phyloP scores from a whole-genome alignment of 2,113 vertebrate genomes.

The Centrocercus urophasianus region DNA sequence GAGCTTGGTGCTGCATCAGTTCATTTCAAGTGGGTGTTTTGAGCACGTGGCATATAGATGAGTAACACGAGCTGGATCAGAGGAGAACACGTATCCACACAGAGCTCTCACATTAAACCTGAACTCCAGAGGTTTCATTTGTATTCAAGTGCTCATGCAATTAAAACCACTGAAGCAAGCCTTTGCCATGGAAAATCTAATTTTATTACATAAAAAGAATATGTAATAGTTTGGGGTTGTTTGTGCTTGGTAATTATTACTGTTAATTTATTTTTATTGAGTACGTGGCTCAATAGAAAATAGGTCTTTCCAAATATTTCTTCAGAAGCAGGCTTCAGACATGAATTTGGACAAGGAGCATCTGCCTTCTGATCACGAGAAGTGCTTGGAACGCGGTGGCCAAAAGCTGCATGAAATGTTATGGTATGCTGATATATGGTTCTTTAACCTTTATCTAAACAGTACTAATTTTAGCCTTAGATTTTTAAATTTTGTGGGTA shows the following conservation, averaged over 20 bases:
- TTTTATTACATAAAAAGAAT: neutral
- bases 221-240: neutral
- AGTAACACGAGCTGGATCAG: neutral
- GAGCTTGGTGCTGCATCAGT: neutral
- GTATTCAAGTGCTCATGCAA: neutral
- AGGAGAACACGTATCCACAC: neutral
- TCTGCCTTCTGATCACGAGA: neutral
- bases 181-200: neutral
- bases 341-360: neutral
- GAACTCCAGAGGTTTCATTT: neutral
- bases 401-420: neutral
- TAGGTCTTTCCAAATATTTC: neutral
- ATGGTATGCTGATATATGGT: fast-evolving
- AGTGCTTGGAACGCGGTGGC: neutral
- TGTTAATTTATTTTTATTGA: neutral
- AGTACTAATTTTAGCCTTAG: neutral
- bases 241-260: neutral
- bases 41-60: neutral
- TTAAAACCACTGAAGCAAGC: neutral
- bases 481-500: neutral
- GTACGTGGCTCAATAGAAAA: neutral
- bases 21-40: neutral
- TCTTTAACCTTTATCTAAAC: neutral
- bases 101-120: neutral
- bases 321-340: neutral